phyloP scores from a whole-genome alignment of 2,888 invertebrate species.

The Mesochorus sp. region DNA sequence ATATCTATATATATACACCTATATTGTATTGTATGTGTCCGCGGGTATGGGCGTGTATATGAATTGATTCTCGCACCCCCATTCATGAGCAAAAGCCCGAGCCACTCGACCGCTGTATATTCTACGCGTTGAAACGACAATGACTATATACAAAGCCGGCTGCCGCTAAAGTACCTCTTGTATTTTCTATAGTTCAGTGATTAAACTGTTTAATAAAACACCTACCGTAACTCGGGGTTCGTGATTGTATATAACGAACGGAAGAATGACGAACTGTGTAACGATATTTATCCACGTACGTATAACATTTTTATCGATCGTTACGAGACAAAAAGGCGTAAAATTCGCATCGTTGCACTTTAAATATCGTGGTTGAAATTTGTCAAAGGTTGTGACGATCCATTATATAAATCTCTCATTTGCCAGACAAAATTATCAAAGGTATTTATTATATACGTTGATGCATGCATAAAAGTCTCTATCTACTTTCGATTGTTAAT shows the following conservation, averaged over 20 bases:
- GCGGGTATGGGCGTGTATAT: too few relatives aligned
- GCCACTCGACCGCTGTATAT: not conserved
- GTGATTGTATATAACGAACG: not conserved
- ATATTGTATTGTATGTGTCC: too few relatives aligned
- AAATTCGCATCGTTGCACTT: too few relatives aligned
- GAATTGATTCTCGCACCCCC: not conserved
- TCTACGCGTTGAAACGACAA: slow-evolving; percentile 2
- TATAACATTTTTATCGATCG: not conserved
- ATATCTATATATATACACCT: too few relatives aligned
- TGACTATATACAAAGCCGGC: slow-evolving; percentile 19
- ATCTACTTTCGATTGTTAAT: too few relatives aligned
- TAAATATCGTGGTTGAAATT: too few relatives aligned
- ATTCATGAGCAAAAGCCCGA: not conserved
- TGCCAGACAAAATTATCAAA: too few relatives aligned
- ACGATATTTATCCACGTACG: slow-evolving; percentile 1
- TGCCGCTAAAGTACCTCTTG: slow-evolving; percentile 56
- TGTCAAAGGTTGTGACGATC: too few relatives aligned
- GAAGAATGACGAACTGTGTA: slow-evolving; percentile 23
- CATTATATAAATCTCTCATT: too few relatives aligned
- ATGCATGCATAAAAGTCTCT: too few relatives aligned
- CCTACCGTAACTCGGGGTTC: slow-evolving; percentile 64
- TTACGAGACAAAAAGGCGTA: not conserved
- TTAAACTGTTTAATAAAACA: slow-evolving; percentile 77
- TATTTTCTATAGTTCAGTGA: slow-evolving; percentile 74
- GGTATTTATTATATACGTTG: too few relatives aligned